Evolutionary conservation across 2,113 vertebrate genomes (phyloP).

Genomic region (Laticauda colubrina): DNA sequence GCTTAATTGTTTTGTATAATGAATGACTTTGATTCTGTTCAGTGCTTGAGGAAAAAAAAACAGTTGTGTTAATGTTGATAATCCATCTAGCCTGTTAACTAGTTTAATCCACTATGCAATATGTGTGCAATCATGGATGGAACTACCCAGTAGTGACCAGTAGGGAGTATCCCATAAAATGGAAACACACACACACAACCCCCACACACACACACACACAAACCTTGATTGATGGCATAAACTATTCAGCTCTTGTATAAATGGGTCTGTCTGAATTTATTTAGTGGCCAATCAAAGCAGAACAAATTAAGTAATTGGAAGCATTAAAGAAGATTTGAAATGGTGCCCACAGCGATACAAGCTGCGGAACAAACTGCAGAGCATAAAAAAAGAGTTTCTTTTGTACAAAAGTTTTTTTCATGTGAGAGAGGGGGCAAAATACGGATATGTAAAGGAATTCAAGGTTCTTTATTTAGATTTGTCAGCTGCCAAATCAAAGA

Average conservation of each 20-base stretch:
- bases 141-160: slow-evolving; percentile 67
- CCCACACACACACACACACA: background rate
- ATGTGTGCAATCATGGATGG: slow-evolving; percentile 61
- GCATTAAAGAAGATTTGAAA: slow-evolving; percentile 42
- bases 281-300: slow-evolving; percentile 66
- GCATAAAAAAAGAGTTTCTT: slow-evolving; percentile 10
- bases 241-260: slow-evolving; percentile 54
- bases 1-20: slow-evolving; percentile 57
- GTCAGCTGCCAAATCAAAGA: background rate
- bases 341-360: slow-evolving; percentile 23
- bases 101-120: slow-evolving; percentile 72
- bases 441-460: background rate
- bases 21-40: slow-evolving; percentile 51
- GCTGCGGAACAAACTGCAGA: slow-evolving; percentile 13
- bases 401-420: background rate
- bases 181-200: slow-evolving; percentile 42
- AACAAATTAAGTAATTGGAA: slow-evolving; percentile 65
- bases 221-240: slow-evolving; percentile 67
- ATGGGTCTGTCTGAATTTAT: slow-evolving; percentile 65
- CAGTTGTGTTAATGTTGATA: slow-evolving; percentile 66
- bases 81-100: slow-evolving; percentile 74
- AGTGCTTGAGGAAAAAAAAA: slow-evolving; percentile 51
- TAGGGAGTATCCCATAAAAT: slow-evolving; percentile 67
- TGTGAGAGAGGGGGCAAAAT: slow-evolving; percentile 2
- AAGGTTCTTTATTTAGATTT: background rate